Evolutionary conservation across 1,140 invertebrate genomes (phyloP).

Genomic region (Trachymyrmex cornetzi): DNA sequence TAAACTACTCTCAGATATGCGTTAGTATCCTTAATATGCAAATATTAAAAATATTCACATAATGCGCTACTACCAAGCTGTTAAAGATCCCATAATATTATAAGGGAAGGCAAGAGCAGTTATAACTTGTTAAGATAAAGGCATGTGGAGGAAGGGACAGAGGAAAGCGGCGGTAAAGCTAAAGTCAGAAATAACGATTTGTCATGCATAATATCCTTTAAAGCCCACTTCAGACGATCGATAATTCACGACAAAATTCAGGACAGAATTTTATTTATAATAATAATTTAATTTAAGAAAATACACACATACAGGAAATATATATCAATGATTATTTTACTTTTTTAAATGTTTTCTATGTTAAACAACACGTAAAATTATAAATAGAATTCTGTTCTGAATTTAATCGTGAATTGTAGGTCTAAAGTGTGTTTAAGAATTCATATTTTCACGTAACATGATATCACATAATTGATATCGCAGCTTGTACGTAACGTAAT

Average conservation of each 20-base stretch:
- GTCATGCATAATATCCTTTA: conserved; percentile 27
- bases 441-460: conserved; percentile 19
- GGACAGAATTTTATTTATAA: no score
- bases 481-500: neutral
- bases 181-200: conserved; percentile 30
- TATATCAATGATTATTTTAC: no score
- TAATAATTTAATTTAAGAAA: no score
- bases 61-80: conserved; percentile 4
- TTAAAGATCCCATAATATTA: conserved; percentile 38
- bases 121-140: conserved; percentile 47
- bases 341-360: no score
- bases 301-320: no score
- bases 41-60: conserved; percentile 26
- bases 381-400: no score
- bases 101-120: conserved; percentile 1
- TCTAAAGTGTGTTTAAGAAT: neutral
- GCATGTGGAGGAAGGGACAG: no score
- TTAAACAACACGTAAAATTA: no score
- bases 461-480: neutral
- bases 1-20: neutral
- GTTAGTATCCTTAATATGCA: neutral
- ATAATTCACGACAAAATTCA: no score
- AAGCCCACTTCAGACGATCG: no score
- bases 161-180: neutral
- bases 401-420: no score